Evolutionary conservation across 2,113 vertebrate species (phyloP), one percentile per base, ranked within the genome.

Genomic region (Scomber scombrus): DNA sequence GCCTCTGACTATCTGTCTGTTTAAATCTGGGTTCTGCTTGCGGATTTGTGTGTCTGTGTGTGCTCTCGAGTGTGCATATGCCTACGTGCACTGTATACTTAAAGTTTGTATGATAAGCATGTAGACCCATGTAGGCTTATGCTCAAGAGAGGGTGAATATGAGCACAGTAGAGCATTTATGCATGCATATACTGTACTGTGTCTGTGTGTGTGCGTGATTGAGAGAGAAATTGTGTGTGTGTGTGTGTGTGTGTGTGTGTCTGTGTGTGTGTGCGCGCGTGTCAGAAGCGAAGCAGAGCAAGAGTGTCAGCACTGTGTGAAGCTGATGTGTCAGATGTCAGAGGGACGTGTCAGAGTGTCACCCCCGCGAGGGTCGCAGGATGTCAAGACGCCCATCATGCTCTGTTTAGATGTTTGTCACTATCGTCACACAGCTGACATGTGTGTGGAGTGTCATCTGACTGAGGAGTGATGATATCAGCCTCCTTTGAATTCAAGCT

Each of bases 271-370:
- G 49, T 81, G 79, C 67, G 67, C 77, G 65, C 43, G 15, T 66
- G 79, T 82, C 78, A 76, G 75, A 56, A 75, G 34, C 64, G 57
- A 80, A 71, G 69, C 73, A 61, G 86, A 75, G 76, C 71, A 54
- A 57, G 45, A 77, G 85, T 71, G 85, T 85, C 86, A 83, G 85
- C 55, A 21, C 50, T 14, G 88, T 60, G 43, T 82, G 85, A 80
- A 84, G 89, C 85, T 67, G 81, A 88, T 78, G 79, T 89, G 91
- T 91, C 87, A 88, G 77, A 88, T 88, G 91, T 91, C 85, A 86
- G 84, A 80, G 69, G 31, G 51, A 80, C 71, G 88, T 80, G 88
- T 90, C 85, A 85, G 86, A 69, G 85, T 69, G 83, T 75, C 45
- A 45, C 75, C 64, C 78, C 86, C 71, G 34, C 21, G 47, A 75